These are phyloP conservation scores for Pipistrellus kuhlii DNA, from an alignment of 2,797 vertebrate species.

Conservation along the genomic window DNA sequence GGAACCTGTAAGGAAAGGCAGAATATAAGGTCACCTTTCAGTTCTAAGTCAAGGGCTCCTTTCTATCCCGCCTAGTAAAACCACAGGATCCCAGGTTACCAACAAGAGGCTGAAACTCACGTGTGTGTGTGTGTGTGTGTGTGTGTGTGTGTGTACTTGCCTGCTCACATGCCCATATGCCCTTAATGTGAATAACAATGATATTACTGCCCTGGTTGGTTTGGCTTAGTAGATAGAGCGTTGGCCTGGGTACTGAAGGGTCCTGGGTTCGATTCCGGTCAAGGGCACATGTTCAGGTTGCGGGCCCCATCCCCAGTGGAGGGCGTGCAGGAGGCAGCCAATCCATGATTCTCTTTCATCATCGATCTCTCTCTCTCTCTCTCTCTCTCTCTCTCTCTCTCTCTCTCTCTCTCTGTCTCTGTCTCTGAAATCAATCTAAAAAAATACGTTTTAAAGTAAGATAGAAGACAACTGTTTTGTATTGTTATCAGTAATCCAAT, in stretches of 20 bases:
- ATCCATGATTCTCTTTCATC: too few species aligned
- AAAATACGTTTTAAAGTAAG: background rate
- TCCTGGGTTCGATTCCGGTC: too few species aligned
- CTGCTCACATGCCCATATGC: background rate
- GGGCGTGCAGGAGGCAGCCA: too few species aligned
- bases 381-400: too few species aligned
- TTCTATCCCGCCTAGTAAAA: background rate
- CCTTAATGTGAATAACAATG: background rate
- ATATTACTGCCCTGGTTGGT: background rate
- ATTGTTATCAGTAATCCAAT: slow-evolving; percentile 67
- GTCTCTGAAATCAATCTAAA: too few species aligned
- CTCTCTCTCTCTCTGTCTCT: too few species aligned
- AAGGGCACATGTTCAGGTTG: too few species aligned
- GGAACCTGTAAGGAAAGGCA: background rate
- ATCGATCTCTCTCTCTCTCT: too few species aligned
- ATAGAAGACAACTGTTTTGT: slow-evolving; percentile 24
- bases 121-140: background rate
- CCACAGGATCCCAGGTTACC: background rate
- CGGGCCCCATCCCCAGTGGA: too few species aligned
- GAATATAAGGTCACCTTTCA: slow-evolving; percentile 30
- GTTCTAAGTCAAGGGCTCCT: background rate
- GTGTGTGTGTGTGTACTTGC: background rate
- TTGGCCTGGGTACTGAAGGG: too few species aligned
- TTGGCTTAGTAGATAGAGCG: too few species aligned
- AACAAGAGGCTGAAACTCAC: slow-evolving; percentile 15